phyloP scores from a whole-genome alignment of 2,797 vertebrate species.

The Capromys pilorides region DNA sequence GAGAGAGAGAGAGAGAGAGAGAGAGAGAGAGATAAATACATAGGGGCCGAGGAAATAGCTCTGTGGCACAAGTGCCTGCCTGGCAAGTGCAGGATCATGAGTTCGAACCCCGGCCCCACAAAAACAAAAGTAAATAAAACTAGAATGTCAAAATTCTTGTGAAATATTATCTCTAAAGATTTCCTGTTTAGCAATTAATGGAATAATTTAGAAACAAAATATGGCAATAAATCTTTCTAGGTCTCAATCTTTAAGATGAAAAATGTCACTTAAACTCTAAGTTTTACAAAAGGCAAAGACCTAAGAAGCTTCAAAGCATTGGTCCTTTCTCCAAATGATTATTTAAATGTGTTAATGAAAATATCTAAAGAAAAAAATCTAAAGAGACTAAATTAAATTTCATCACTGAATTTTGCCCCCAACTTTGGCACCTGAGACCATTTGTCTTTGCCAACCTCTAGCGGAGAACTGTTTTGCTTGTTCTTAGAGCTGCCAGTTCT shows the following conservation, averaged over 20 bases:
- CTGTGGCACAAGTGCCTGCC: no score
- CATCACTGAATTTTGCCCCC: neutral
- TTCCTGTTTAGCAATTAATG: neutral
- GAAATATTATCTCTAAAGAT: conserved; percentile 37
- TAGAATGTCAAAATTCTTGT: conserved; percentile 44
- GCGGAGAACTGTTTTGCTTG: neutral
- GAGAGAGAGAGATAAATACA: no score
- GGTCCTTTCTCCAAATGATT: neutral
- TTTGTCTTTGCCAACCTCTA: neutral
- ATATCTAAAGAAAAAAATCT: neutral
- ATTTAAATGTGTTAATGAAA: neutral
- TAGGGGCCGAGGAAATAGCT: no score
- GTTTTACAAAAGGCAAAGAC: neutral
- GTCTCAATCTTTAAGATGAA: neutral
- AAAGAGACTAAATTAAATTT: neutral
- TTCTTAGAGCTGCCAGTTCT: neutral
- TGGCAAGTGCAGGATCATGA: no score
- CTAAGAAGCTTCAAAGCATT: neutral
- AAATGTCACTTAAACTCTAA: neutral
- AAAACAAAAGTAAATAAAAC: neutral
- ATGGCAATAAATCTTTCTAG: neutral
- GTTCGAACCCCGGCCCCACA: no score
- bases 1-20: no score
- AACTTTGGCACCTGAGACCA: neutral
- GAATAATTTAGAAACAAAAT: neutral